Percentiles rank a stretch among this genome's conserved stretches.
Conservation (phyloP, 2,797 vertebrate genomes). For the Valencia hispanica region DNA sequence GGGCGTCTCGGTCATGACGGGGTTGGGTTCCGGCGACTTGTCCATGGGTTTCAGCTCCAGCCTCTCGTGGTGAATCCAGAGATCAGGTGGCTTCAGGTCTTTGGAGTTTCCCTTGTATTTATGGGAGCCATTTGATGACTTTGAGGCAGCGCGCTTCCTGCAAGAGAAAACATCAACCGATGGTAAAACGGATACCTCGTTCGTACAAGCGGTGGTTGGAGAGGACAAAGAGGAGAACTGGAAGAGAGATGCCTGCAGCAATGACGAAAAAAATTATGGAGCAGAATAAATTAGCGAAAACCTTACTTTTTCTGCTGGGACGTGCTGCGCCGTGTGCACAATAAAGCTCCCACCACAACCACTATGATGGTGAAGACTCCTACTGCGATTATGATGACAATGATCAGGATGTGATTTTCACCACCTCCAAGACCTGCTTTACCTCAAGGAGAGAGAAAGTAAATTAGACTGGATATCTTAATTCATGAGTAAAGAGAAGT, state of each 20-base stretch:
- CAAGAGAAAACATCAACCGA: not conserved
- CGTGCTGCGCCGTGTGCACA: conserved; percentile 93
- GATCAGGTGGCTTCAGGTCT: conserved; percentile 97
- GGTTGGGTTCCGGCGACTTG: conserved; percentile 96
- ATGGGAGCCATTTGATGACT: conserved; percentile 94
- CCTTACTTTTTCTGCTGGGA: conserved; percentile 97
- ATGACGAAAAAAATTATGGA: not conserved
- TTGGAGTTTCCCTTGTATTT: conserved; percentile 98
- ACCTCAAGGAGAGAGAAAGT: conserved; percentile 73
- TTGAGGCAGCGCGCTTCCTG: conserved; percentile 96
- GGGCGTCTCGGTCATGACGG: conserved; percentile 96
- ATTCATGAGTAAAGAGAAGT: not conserved
- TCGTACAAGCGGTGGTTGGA: not conserved
- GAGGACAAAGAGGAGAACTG: not conserved
- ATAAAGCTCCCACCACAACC: conserved; percentile 93
- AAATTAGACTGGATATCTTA: conserved; percentile 22
- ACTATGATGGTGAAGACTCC: conserved; percentile 93
- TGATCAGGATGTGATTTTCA: conserved; percentile 91
- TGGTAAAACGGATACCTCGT: not conserved
- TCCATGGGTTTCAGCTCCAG: conserved; percentile 98
- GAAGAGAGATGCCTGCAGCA: not conserved
- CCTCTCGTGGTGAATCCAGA: conserved; percentile 98
- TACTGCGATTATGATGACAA: conserved; percentile 92
- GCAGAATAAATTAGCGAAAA: not conserved
- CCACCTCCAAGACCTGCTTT: conserved; percentile 88